phyloP scores from a whole-genome alignment of 2,888 invertebrate species.

The Drosophila aldrichi region DNA sequence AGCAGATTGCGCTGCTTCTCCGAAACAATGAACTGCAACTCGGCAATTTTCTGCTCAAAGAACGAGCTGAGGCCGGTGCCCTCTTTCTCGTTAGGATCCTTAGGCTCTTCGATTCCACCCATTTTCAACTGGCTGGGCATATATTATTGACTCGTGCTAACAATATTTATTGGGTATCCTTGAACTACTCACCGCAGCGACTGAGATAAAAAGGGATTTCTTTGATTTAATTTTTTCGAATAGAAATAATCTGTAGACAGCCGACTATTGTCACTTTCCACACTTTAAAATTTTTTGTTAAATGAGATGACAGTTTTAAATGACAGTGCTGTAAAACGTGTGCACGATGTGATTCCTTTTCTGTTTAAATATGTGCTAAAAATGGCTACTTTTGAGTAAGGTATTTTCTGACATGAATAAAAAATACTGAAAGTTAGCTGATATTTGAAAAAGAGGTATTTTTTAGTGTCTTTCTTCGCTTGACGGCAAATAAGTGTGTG shows the following conservation, averaged over 20 bases:
- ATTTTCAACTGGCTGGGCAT: constrained; percentile 69
- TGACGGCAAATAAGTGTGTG: neutral
- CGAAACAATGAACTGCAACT: constrained; percentile 95
- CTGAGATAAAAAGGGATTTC: constrained; percentile 8
- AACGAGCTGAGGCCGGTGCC: constrained; percentile 94
- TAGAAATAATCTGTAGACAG: neutral
- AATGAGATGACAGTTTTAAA: constrained; percentile 40
- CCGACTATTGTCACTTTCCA: neutral
- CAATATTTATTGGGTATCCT: no score
- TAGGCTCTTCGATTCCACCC: constrained; percentile 55
- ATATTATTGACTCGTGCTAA: rapidly evolving
- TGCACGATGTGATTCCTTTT: neutral
- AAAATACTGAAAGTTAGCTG: neutral
- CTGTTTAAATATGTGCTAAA: neutral
- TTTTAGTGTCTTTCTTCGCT: neutral
- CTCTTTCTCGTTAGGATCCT: constrained; percentile 2
- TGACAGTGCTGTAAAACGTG: constrained; percentile 38
- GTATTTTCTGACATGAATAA: neutral
- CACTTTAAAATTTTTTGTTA: constrained; percentile 5
- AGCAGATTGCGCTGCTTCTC: constrained; percentile 98
- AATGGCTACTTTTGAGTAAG: no score
- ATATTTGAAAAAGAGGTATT: neutral
- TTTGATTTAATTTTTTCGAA: constrained; percentile 1
- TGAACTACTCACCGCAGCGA: constrained; percentile 15
- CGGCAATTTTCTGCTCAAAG: constrained; percentile 98